These are phyloP conservation scores for Phyllostomus hastatus DNA, from an alignment of 2,113 vertebrate species.

Conservation along the genomic window DNA sequence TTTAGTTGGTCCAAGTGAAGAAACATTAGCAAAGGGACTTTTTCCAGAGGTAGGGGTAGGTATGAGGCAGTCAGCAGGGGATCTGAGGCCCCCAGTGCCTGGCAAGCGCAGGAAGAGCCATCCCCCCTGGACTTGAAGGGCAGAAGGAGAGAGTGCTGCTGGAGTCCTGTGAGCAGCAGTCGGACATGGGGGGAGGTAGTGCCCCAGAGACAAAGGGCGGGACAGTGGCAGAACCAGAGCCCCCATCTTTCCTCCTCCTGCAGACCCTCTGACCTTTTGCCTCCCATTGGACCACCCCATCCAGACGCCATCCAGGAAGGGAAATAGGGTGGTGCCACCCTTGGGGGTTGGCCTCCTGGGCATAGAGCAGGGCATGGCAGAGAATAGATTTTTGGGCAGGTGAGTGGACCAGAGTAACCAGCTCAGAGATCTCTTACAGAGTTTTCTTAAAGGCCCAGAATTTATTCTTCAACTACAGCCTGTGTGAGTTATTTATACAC, in stretches of 20 bases:
- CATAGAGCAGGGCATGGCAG: not conserved
- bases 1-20: not conserved
- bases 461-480: not conserved
- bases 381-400: not conserved
- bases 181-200: fast-evolving
- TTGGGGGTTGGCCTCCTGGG: not conserved
- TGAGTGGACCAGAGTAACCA: not conserved
- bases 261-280: not conserved
- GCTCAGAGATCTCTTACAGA: not conserved
- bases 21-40: not conserved
- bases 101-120: not conserved
- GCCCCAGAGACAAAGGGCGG: not conserved
- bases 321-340: not conserved
- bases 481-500: not conserved
- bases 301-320: not conserved
- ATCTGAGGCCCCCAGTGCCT: not conserved
- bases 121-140: not conserved
- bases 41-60: too few relatives aligned
- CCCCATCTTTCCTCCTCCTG: not conserved
- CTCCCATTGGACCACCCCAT: not conserved
- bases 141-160: not conserved
- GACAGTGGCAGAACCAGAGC: fast-evolving
- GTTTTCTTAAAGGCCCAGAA: not conserved
- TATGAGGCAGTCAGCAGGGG: not conserved
- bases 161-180: not conserved